Percentiles rank a stretch among this genome's conserved stretches.
Evolutionary conservation across 1,140 invertebrate species (phyloP).

Genomic region (Bicyclus anynana): DNA sequence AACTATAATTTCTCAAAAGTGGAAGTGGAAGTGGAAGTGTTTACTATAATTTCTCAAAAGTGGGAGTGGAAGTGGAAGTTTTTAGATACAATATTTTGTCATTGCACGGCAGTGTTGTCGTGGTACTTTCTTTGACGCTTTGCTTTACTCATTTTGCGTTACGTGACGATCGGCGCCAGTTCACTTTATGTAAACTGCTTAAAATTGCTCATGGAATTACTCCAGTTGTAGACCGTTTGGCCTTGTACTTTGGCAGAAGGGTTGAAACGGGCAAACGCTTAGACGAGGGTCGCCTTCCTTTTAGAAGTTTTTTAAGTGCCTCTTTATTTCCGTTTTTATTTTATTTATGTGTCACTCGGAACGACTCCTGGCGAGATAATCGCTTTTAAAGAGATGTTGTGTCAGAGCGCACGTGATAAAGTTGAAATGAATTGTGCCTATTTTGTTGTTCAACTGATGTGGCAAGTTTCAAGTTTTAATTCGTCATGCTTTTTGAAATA

Average conservation of each 20-base stretch:
- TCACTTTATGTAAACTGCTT: too few relatives aligned
- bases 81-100: too few relatives aligned
- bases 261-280: neutral
- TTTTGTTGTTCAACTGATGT: neutral
- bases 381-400: slow-evolving; percentile 10
- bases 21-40: too few relatives aligned
- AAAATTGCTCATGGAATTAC: too few relatives aligned
- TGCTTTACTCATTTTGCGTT: too few relatives aligned
- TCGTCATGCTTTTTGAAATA: neutral
- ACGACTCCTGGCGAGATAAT: slow-evolving; percentile 10
- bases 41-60: too few relatives aligned
- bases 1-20: too few relatives aligned
- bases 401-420: neutral
- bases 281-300: neutral
- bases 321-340: slow-evolving; percentile 6
- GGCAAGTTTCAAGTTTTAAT: neutral
- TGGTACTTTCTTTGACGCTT: too few relatives aligned
- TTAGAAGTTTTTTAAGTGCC: neutral
- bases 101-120: too few relatives aligned
- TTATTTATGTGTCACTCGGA: slow-evolving; percentile 9
- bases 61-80: too few relatives aligned
- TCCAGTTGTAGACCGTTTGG: too few relatives aligned
- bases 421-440: neutral
- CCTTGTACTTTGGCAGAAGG: neutral
- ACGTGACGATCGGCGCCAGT: too few relatives aligned